Evolutionary conservation across 2,797 vertebrate genomes (phyloP), one percentile per base, ranked within the genome.

Genomic region (Todus mexicanus): DNA sequence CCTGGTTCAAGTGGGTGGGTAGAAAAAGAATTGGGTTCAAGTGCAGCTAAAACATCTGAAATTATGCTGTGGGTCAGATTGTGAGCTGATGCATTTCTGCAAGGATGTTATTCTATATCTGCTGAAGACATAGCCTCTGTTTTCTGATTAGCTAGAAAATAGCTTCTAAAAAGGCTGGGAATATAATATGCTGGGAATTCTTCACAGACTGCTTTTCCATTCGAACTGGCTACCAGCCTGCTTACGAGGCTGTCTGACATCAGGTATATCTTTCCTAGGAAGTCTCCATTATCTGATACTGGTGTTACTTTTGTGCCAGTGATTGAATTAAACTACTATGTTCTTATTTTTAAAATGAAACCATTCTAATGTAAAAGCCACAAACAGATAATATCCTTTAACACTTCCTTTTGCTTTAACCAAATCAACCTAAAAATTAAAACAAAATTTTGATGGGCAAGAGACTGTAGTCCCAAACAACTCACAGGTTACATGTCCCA

Each of bases 171-270:
- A 94, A 84, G 73, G 63, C 79, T 92, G 91, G 91, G 95, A 95
- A 95, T 95, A 95, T 95, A 93, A 94, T 95, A 92, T 95, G 73
- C 87, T 96, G 93, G 76, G 91, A 92, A 95, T 93, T 92, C 53
- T 92, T 93, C 87, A 95, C 73, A 94, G 87, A 72, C 53, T 89
- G 79, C 89, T 96, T 95, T 94, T 89, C 73, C 82, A 95, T 93
- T 92, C 92, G 89, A 84, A 69, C 87, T 95, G 95, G 91, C 91
- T 91, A 91, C 96, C 88, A 91, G 96, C 90, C 95, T 93, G 80
- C 64, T 92, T 87, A 68, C 4, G 25, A 92, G 71, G 42, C 92
- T 94, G 92, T 85, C 89, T 91, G 94, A 92, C 87, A 92, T 85
- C 93, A 96, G 93, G 93, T 95, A 86, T 95, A 95, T 96, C 92